Base-by-base conservation (phyloP, 2,797 vertebrate species). In the Galago senegalensis region DNA sequence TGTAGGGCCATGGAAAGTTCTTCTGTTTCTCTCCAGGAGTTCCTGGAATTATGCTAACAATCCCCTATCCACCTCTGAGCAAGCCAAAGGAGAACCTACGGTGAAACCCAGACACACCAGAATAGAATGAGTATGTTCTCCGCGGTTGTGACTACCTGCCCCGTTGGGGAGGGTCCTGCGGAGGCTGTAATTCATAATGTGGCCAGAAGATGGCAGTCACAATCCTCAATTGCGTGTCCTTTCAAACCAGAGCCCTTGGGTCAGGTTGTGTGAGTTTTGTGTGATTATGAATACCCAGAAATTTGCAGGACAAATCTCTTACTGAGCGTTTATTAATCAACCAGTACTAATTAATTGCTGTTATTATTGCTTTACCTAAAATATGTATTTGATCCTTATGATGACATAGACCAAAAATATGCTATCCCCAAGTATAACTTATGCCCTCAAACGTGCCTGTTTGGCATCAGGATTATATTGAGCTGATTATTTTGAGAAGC, bases 61-160 rank as follows among this genome's bases (percentile, higher is more conserved):
- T 40, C 40, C 37, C 84, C 40, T 31, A 21, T 37, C 17, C 73
- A 60, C 13, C 9, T 14, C 3, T 1, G 6, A 85, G 27, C 40
- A 84, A 40, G 3, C 18, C 58, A 37, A 25, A n/a, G 14, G 11
- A 91, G 49, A 91, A 17, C 34, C 49, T 69, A 1, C 29, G 43
- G 1, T 0, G 31, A 73, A 61, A 63, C 40, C 89, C 49, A 79
- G 21, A 7, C 56, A 16, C 67, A 7, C 2, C 31, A 4, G 29
- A 27, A 31, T 29, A 60, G 18, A 69, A 2, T 10, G 17, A 27
- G 7, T 20, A 7, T 40, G 34, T 21, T 63, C 56, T 53, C 29
- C 43, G 25, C n/a, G 20, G 20, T 0, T 2, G 27, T 2, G 27
- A 76, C 20, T 21, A 5, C 12, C 21, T 0, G 23, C 0, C 31